Conservation (phyloP, 2,888 invertebrate species). For the Caenorhabditis afra region DNA sequence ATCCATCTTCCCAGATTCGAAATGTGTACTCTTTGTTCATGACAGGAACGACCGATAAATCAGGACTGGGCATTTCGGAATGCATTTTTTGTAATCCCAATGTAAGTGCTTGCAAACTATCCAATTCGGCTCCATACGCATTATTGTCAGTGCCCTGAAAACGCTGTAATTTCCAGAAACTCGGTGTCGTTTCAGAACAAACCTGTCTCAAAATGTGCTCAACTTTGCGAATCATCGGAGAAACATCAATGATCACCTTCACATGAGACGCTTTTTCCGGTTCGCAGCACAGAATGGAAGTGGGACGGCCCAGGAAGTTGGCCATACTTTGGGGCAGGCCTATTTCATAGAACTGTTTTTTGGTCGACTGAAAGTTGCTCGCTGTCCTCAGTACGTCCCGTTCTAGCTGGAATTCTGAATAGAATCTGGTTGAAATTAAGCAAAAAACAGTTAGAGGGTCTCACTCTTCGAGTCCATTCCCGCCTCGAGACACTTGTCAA, state of each 20-base stretch:
- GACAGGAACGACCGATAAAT: not conserved
- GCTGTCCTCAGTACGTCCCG: not conserved
- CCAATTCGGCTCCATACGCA: too few species aligned
- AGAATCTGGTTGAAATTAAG: not conserved
- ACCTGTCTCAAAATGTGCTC: not conserved
- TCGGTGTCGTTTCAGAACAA: not conserved
- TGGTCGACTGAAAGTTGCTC: not conserved
- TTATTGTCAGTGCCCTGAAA: too few species aligned
- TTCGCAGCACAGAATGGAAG: constrained; percentile 23
- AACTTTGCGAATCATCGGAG: not conserved
- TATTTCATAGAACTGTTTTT: not conserved
- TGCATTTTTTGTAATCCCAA: not conserved
- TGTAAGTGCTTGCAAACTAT: too few species aligned
- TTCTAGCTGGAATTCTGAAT: not conserved
- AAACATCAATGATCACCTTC: constrained; percentile 8
- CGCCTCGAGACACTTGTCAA: not conserved
- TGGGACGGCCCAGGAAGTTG: constrained; percentile 23
- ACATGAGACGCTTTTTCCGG: constrained; percentile 11
- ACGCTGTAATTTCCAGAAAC: too few species aligned
- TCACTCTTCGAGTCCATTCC: not conserved
- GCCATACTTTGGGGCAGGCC: not conserved
- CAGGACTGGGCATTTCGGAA: not conserved
- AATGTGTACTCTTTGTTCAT: not conserved
- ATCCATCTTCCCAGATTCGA: not conserved
- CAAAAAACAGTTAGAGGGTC: not conserved